Evolutionary conservation across 2,888 invertebrate genomes (phyloP), one percentile per base, ranked within the genome.

Genomic region (Arge pagana): DNA sequence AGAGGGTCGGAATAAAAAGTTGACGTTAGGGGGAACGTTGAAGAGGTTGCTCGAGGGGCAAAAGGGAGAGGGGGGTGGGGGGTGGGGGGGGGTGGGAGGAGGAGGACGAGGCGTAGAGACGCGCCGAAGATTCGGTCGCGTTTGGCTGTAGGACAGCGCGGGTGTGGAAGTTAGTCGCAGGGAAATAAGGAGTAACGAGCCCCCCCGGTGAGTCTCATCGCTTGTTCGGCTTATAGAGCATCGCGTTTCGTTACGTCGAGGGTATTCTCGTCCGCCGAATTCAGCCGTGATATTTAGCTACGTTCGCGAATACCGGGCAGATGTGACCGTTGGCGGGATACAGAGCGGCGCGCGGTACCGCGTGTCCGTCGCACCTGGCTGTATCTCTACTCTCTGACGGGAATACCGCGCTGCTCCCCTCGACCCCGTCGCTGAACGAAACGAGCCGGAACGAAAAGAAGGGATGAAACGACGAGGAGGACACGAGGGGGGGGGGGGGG

Each of bases 151-250:
- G n/a, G 16, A 19, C 40, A 23, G 21, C 13, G 10, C 21, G 4
- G 13, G 7, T 6, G 21, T 23, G 15, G 48, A 52, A 35, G 18
- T 31, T 45, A 37, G 28, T 23, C 26, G 39, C 48, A 24, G 28
- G 33, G 30, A 52, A 52, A 52, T 52, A 52, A 52, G 52, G 37
- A 23, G 48, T 52, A 52, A 52, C 52, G 52, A 52, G 48, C 52
- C n/a, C n/a, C n/a, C n/a, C 52, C 45, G 11, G 39, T 23, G 52
- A 52, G 52, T 52, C 52, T 48, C 48, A 52, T 52, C 48, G 48
- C 48, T 52, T 48, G 48, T 52, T 52, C 48, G 37, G 45, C 45
- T 48, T 48, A 48, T n/a, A n/a, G n/a, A 52, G 48, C 45, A 48
- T 48, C 30, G 48, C 45, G 31, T 31, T 48, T 39, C 4, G 41